Base-by-base conservation (phyloP, 2,797 vertebrate species). In the Psittacula echo region DNA sequence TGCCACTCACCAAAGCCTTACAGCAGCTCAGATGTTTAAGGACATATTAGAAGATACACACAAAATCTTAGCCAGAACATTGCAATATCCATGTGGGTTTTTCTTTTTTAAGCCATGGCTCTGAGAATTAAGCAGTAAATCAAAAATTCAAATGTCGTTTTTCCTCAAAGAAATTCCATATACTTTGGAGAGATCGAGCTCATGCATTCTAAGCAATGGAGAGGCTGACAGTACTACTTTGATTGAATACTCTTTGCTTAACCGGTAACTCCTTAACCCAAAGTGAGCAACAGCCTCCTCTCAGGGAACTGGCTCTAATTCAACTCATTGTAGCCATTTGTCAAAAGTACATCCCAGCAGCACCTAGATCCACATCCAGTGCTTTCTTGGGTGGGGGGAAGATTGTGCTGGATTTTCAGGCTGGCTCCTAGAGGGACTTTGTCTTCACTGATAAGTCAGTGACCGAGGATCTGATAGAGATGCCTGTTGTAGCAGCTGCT, bases 401-500 rank as follows among this genome's bases (percentile, higher is more conserved):
- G 29, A 50, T 27, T 4, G 50, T 44, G 29, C 48, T 60, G 68
- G 41, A 9, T 67, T 87, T 89, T 82, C 48, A 50, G n/a, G 13
- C 3, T 10, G n/a, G 41, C 20, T 65, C 51, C 75, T 80, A 13
- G n/a, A 67, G 30, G 48, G 37, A 13, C 56, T 83, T 87, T 26
- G 34, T 48, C 47, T 78, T 82, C 67, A 11, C 27, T 10, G 29
- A 11, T 44, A 32, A 48, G 27, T 53, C 30, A n/a, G 30, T 37
- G 17, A 20, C 23, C 0, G 11, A 51, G 66, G 42, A 45, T 26
- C 37, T n/a, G 13, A 0, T 5, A n/a, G 74, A 56, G 62, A 10
- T 1, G 6, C 41, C 39, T 50, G 17, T 56, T 56, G 9, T 22
- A 56, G 32, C 54, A 67, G 41, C 30, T 44, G 5, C 11, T 19